These are phyloP conservation scores for Drosophila ambigua DNA, from an alignment of 1,140 invertebrate genomes.

Conservation along the genomic window DNA sequence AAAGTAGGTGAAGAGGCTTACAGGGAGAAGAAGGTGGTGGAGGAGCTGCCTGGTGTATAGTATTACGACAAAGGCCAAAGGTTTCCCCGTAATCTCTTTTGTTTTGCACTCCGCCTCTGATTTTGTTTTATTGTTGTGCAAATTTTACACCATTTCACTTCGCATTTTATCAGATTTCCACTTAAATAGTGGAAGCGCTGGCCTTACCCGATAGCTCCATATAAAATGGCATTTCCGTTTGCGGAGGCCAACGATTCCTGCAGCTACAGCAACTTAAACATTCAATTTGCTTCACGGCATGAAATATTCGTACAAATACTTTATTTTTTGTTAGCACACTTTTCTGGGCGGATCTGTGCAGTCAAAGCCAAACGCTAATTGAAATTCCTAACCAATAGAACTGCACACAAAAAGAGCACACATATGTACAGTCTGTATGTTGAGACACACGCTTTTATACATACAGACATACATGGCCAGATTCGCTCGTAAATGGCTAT, in stretches of 20 bases:
- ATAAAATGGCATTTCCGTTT: constrained; percentile 27
- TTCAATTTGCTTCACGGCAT: not conserved
- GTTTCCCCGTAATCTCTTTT: not conserved
- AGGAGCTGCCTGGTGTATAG: constrained; percentile 5
- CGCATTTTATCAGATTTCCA: constrained; percentile 58
- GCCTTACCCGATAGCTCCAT: constrained; percentile 27
- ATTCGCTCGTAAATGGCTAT: constrained; percentile 65
- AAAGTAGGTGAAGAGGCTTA: constrained; percentile 28
- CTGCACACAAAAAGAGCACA: constrained; percentile 23
- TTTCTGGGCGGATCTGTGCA: not conserved
- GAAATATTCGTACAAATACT: not conserved
- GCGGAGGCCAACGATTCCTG: no score
- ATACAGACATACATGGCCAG: constrained; percentile 9
- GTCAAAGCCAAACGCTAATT: constrained; percentile 56
- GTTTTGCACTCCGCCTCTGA: not conserved
- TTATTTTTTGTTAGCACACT: constrained; percentile 12
- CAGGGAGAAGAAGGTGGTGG: not conserved
- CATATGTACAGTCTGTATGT: not conserved
- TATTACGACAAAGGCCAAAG: no score
- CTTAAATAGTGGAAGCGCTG: constrained; percentile 19
- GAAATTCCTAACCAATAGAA: constrained; percentile 55
- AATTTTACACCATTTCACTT: not conserved
- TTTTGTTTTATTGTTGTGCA: constrained; percentile 12
- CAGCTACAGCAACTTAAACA: not conserved
- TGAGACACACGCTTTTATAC: no score